These are phyloP conservation scores for Spisula solida DNA, from an alignment of 2,888 invertebrate species.

Conservation along the genomic window DNA sequence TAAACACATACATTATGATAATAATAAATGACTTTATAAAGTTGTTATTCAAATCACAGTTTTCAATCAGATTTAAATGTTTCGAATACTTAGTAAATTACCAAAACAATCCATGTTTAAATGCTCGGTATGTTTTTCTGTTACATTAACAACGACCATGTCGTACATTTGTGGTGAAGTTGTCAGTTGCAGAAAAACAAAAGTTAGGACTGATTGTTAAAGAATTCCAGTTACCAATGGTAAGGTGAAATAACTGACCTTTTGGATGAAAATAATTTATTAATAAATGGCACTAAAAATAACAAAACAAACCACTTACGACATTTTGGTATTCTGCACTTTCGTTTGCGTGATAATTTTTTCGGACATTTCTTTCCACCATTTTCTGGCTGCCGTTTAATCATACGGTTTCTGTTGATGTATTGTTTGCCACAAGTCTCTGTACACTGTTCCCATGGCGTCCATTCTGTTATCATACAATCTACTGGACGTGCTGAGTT, in stretches of 20 bases:
- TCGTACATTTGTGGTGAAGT: too few relatives aligned
- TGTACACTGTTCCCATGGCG: conserved; percentile 84
- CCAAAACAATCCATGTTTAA: background rate
- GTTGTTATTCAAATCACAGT: background rate
- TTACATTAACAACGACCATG: too few relatives aligned
- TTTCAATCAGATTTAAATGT: background rate
- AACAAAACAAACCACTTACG: conserved; percentile 77
- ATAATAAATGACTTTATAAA: background rate
- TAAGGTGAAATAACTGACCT: too few relatives aligned
- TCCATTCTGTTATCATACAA: conserved; percentile 85
- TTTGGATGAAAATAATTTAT: too few relatives aligned
- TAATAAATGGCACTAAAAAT: too few relatives aligned
- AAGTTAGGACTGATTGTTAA: too few relatives aligned
- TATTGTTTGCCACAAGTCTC: conserved; percentile 82
- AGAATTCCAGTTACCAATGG: too few relatives aligned
- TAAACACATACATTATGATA: background rate
- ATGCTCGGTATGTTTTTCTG: too few relatives aligned
- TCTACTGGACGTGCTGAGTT: conserved; percentile 72
- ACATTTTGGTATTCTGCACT: conserved; percentile 81
- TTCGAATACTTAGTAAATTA: background rate
- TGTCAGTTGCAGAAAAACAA: too few relatives aligned
- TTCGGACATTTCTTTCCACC: conserved; percentile 85
- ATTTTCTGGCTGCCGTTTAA: conserved; percentile 81
- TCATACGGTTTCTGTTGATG: conserved; percentile 78
- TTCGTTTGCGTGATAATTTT: conserved; percentile 80